Percentiles rank a stretch among this genome's conserved stretches.
phyloP scores from a whole-genome alignment of 2,888 invertebrate genomes.

The Agrilus cyanescens region DNA sequence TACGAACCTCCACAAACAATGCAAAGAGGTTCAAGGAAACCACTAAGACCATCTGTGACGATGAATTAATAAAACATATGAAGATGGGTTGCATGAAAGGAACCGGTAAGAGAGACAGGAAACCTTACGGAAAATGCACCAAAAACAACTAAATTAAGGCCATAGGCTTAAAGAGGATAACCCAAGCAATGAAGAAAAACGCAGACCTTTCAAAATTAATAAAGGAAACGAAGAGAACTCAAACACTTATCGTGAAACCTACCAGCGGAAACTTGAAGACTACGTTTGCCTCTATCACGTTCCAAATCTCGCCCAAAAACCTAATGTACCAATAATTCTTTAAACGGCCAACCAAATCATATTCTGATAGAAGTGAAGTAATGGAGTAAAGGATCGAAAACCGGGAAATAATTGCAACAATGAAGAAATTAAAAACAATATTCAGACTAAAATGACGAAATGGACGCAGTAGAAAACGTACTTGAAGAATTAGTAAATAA shows the following conservation, averaged over 20 bases:
- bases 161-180: conserved; percentile 16
- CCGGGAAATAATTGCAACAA: conserved; percentile 20
- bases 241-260: conserved; percentile 47
- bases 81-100: conserved; percentile 43
- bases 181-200: conserved; percentile 9
- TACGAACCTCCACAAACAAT: conserved; percentile 37
- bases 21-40: conserved; percentile 39
- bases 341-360: conserved; percentile 17
- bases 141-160: conserved; percentile 3
- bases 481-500: conserved; percentile 11
- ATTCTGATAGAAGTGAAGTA: conserved; percentile 1
- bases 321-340: conserved; percentile 6
- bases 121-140: conserved; percentile 17
- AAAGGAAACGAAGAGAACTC: conserved; percentile 13
- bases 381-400: not conserved
- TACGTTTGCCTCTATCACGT: conserved; percentile 31
- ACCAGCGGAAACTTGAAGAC: conserved; percentile 43
- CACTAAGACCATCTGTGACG: conserved; percentile 40
- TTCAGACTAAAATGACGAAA: conserved; percentile 12
- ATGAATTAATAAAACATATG: conserved; percentile 50
- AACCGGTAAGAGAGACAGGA: conserved; percentile 21
- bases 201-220: conserved; percentile 25
- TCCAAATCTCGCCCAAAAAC: conserved; percentile 34
- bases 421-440: conserved; percentile 17
- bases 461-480: conserved; percentile 15